Conservation (phyloP, 2,797 vertebrate genomes). For the Tamandua tetradactyla region DNA sequence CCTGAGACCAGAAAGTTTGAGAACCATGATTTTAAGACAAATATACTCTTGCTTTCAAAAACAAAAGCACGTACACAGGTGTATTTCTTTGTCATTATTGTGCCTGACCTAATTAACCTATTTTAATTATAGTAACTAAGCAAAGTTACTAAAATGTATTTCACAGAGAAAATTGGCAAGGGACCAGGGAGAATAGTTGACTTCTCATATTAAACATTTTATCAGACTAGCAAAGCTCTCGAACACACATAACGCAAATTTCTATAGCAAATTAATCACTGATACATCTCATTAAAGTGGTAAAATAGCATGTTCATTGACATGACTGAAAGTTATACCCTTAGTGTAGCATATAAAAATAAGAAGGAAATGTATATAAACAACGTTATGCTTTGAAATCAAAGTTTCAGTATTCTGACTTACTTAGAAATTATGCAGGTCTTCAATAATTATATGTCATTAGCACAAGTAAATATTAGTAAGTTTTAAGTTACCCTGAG, state of each 20-base stretch:
- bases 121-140: constrained; percentile 48
- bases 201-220: neutral
- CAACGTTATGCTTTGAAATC: neutral
- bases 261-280: neutral
- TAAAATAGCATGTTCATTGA: neutral
- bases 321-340: neutral
- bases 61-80: neutral
- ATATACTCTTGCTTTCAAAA: constrained; percentile 31
- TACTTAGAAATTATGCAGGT: neutral
- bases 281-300: neutral
- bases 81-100: constrained; percentile 26
- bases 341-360: neutral
- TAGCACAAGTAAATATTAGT: neutral
- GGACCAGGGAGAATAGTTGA: neutral
- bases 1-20: neutral
- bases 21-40: constrained; percentile 1
- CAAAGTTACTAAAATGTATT: neutral
- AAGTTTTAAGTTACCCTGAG: neutral
- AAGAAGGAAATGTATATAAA: neutral
- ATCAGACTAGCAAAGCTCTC: neutral
- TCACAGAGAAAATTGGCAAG: neutral
- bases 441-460: neutral
- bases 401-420: constrained; percentile 11
- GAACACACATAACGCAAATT: neutral
- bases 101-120: neutral